Evolutionary conservation across 2,888 invertebrate genomes (phyloP), one percentile per base, ranked within the genome.

Genomic region (Smittia aterrima): DNA sequence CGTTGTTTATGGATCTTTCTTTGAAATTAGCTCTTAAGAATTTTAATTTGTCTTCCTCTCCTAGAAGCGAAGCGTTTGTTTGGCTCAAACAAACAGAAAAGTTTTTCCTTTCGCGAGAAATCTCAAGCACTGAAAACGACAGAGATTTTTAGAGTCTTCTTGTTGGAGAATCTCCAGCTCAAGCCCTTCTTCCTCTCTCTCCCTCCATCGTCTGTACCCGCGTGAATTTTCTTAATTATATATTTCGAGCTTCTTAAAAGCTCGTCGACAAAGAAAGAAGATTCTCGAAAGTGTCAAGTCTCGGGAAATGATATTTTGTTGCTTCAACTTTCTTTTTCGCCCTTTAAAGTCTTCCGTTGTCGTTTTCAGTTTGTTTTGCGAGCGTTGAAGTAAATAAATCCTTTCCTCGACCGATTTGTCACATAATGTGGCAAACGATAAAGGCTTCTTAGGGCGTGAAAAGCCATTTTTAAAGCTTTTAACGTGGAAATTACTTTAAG

Each of bases 221-320:
- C 54, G 18, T 27, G 18, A 70, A 68, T 68, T 70, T 70, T 70
- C 70, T 54, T 70, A 70, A 70, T 70, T 70, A 70, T 70, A 70
- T 54, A 70, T 54, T 70, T 70, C 53, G 41, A 22, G 40, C 13
- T 32, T 32, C 32, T 6, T 3, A 32, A 9, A 32, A n/a, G 9
- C 32, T 32, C 32, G 22, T 22, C 38, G 24, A 66, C 9, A 38
- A 18, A 16, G 18, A 32, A 70, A 25, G 18, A 53, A 27, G 54
- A n/a, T 70, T n/a, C 53, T 70, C 53, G 32, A 70, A 53, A 54
- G 70, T 70, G 70, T 70, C 70, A 70, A 53, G 54, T 70, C 70
- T 20, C 25, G 70, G 70, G 53, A 70, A 70, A 70, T 70, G 70
- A 70, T 70, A 70, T 70, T 70, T 70, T 27, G 22, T 13, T 64